Percentiles rank a stretch among this genome's conserved stretches.
These are phyloP conservation scores for Scytalopus superciliaris DNA, from an alignment of 2,113 vertebrate genomes.

Conservation along the genomic window DNA sequence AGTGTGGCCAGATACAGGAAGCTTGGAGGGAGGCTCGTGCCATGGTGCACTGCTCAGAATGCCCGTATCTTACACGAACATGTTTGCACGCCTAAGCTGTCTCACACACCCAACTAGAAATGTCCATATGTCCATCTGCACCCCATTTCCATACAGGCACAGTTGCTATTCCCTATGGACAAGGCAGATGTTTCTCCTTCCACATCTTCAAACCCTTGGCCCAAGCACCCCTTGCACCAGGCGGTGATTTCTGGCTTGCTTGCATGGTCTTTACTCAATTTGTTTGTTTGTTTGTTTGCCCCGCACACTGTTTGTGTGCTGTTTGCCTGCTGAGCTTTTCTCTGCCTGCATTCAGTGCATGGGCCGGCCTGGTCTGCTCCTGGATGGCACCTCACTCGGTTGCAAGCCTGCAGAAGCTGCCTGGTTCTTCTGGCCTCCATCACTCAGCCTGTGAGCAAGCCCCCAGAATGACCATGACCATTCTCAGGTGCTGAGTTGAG, in stretches of 20 bases:
- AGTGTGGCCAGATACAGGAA: not conserved
- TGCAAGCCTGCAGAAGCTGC: not conserved
- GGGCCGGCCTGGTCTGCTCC: not conserved
- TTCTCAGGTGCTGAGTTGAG: not conserved
- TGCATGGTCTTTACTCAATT: not conserved
- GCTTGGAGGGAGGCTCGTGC: not conserved
- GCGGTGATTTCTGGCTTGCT: not conserved
- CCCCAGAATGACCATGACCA: rapidly evolving
- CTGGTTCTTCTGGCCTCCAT: not conserved
- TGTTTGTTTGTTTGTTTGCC: constrained; percentile 66
- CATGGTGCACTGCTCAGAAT: rapidly evolving
- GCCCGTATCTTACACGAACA: rapidly evolving
- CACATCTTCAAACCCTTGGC: not conserved
- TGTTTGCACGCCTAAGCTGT: not conserved
- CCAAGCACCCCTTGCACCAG: not conserved
- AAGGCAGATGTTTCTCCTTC: not conserved
- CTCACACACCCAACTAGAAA: not conserved
- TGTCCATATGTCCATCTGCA: not conserved
- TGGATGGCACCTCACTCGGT: not conserved
- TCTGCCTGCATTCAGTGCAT: not conserved
- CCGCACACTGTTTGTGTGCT: rapidly evolving
- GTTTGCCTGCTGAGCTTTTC: constrained; percentile 63
- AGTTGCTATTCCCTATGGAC: not conserved
- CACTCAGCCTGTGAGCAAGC: not conserved
- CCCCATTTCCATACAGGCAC: not conserved